These are phyloP conservation scores for Melipona beecheii DNA, from an alignment of 2,888 invertebrate genomes.

Conservation along the genomic window DNA sequence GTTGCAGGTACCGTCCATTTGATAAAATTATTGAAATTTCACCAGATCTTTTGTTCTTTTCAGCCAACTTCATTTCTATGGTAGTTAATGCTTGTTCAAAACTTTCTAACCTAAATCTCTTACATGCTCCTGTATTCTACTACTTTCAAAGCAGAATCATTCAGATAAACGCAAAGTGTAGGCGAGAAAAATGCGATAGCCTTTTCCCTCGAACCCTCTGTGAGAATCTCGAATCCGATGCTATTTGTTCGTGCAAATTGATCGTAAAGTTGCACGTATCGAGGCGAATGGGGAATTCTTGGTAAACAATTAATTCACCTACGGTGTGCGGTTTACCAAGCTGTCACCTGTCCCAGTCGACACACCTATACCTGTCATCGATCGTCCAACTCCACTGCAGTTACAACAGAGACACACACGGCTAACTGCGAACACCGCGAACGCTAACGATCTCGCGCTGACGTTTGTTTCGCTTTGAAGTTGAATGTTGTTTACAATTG, in stretches of 20 bases:
- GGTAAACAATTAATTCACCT: slow-evolving; percentile 29
- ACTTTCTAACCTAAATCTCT: too few species aligned
- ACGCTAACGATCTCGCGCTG: slow-evolving; percentile 3
- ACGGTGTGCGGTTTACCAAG: slow-evolving; percentile 26
- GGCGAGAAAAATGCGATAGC: not conserved
- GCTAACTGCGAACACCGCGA: slow-evolving; percentile 4
- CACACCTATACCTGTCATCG: slow-evolving; percentile 42
- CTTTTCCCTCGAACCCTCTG: too few species aligned
- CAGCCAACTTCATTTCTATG: too few species aligned
- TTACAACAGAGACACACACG: slow-evolving; percentile 22
- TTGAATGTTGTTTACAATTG: not conserved
- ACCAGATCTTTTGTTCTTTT: too few species aligned
- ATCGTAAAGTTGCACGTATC: not conserved
- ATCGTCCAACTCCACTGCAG: slow-evolving; percentile 30
- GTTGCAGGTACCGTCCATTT: too few species aligned
- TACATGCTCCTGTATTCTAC: too few species aligned
- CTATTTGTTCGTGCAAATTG: not conserved
- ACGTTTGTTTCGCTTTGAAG: slow-evolving; percentile 13
- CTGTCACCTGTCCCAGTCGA: slow-evolving; percentile 36
- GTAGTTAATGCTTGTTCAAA: too few species aligned
- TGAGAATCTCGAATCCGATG: not conserved
- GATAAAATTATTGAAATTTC: too few species aligned
- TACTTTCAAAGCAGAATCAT: too few species aligned
- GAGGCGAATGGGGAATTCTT: slow-evolving; percentile 6
- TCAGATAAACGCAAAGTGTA: not conserved